Evolutionary conservation across 2,888 invertebrate genomes (phyloP).

Genomic region (Linnaemya tessellans): DNA sequence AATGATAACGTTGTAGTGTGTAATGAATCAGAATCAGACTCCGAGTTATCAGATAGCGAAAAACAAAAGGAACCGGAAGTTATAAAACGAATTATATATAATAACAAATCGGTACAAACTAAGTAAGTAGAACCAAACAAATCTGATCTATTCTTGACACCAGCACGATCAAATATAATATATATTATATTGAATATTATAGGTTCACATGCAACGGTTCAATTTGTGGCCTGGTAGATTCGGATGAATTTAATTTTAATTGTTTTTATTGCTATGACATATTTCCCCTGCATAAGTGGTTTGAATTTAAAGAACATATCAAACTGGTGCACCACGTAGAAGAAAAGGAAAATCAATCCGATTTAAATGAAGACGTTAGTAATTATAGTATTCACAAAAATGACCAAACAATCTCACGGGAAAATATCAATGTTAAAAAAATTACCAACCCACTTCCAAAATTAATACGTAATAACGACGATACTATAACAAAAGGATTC

Average conservation of each 20-base stretch:
- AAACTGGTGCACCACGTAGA: constrained; percentile 42
- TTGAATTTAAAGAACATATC: constrained; percentile 53
- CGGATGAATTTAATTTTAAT: constrained; percentile 61
- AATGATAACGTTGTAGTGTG: background rate
- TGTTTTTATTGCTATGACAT: constrained; percentile 68
- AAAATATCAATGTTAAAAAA: background rate
- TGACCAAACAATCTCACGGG: background rate
- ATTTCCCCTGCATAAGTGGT: constrained; percentile 60
- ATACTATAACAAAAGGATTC: background rate
- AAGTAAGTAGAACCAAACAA: constrained; percentile 39
- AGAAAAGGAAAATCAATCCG: constrained; percentile 24
- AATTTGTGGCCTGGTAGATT: constrained; percentile 63
- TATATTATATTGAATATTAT: background rate
- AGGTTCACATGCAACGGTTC: constrained; percentile 63
- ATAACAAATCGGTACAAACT: constrained; percentile 55
- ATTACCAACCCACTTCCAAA: background rate
- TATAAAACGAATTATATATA: constrained; percentile 52
- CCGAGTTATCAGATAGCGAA: background rate
- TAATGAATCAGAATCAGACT: constrained; percentile 29
- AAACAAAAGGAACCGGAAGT: constrained; percentile 25
- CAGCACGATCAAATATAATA: background rate
- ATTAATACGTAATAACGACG: background rate
- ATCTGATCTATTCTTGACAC: background rate
- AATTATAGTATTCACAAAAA: background rate
- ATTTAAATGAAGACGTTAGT: background rate